phyloP scores from a whole-genome alignment of 64 coral and sea anemone genomes.

The Dendrophyllia cribrosa region DNA sequence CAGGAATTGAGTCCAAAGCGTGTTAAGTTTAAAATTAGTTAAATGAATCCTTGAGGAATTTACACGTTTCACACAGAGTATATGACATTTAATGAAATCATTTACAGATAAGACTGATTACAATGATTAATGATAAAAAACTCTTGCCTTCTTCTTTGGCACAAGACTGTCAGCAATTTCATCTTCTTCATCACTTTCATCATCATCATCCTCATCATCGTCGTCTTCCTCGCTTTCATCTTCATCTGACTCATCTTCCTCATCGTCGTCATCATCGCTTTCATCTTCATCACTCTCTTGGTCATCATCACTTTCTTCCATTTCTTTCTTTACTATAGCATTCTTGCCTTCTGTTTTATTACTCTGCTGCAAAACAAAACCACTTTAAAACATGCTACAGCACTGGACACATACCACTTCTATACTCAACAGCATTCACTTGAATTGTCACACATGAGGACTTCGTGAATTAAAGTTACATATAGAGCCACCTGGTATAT shows the following conservation, averaged over 20 bases:
- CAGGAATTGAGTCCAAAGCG: too few species aligned
- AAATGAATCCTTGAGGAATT: too few species aligned
- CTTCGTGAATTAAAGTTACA: too few species aligned
- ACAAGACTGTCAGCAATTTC: constrained; percentile 22
- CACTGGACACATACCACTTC: too few species aligned
- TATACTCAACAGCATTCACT: too few species aligned
- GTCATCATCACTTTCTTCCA: background rate
- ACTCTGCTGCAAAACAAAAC: background rate
- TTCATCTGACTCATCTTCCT: constrained; percentile 4
- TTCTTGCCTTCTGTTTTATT: background rate
- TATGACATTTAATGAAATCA: too few species aligned
- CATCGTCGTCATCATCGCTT: background rate
- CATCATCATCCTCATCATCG: constrained; percentile 10
- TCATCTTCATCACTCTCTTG: constrained; percentile 5
- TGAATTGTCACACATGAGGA: too few species aligned
- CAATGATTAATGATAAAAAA: background rate
- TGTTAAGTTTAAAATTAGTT: too few species aligned
- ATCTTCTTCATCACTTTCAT: constrained; percentile 51
- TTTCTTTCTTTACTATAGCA: background rate
- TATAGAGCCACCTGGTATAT: too few species aligned
- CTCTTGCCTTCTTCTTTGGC: constrained; percentile 41
- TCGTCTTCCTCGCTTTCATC: constrained; percentile 43
- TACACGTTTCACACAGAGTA: too few species aligned
- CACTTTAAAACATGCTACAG: too few species aligned
- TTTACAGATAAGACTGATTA: too few species aligned